A percentile compares a stretch with the other conserved stretches of the same genome.
phyloP scores from a whole-genome alignment of 2,888 invertebrate species.

The Poecilus cupreus region DNA sequence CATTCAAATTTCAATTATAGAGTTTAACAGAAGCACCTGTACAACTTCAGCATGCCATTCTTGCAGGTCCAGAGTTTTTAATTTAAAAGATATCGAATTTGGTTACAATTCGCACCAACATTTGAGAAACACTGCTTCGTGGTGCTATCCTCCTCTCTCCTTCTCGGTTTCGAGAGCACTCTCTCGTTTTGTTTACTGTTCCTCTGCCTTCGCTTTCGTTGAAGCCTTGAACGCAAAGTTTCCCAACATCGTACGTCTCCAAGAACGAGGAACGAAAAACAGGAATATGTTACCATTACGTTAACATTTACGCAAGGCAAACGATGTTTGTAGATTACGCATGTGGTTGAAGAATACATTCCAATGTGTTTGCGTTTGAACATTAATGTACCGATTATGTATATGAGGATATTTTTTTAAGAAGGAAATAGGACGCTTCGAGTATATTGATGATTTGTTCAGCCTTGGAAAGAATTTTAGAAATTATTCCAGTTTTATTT shows the following conservation, averaged over 20 bases:
- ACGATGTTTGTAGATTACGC: constrained; percentile 4
- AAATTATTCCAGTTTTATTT: constrained; percentile 53
- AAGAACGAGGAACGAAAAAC: constrained; percentile 35
- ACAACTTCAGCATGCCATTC: no score
- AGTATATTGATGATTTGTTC: constrained; percentile 46
- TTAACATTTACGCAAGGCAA: constrained; percentile 25
- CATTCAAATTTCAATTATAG: no score
- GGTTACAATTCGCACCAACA: not conserved
- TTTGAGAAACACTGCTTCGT: not conserved
- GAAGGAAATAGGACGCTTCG: no score
- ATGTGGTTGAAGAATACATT: constrained; percentile 4
- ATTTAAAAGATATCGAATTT: no score
- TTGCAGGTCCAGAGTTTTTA: no score
- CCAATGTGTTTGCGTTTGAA: not conserved
- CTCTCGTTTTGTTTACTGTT: constrained; percentile 47
- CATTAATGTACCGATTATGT: constrained; percentile 28
- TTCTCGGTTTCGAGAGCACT: not conserved
- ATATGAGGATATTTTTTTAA: not conserved
- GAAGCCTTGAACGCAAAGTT: not conserved
- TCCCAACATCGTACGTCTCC: constrained; percentile 15
- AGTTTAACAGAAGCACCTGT: no score
- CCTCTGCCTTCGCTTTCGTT: constrained; percentile 1
- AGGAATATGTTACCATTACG: constrained; percentile 44
- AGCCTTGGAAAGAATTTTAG: constrained; percentile 33
- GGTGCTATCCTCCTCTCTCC: not conserved